These are phyloP conservation scores for Potamarius usumacintae DNA, from an alignment of 2,113 vertebrate species.

Conservation along the genomic window DNA sequence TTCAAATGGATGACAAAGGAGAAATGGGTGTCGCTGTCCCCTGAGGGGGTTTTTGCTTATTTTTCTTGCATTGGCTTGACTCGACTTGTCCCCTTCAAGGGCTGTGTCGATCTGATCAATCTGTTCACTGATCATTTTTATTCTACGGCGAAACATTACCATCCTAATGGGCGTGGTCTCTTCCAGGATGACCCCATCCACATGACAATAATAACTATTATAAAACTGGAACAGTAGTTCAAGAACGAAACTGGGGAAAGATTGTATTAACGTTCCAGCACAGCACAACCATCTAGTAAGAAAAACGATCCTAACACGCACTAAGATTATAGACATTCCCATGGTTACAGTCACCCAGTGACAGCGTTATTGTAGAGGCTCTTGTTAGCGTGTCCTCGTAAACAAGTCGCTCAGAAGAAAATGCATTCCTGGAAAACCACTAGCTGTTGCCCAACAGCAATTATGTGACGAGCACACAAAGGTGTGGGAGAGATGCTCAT, in stretches of 20 bases:
- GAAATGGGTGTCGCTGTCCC: too few relatives aligned
- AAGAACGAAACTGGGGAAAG: neutral
- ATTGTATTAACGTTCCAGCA: neutral
- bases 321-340: constrained; percentile 1
- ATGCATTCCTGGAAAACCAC: constrained; percentile 39
- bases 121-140: too few relatives aligned
- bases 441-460: constrained; percentile 20
- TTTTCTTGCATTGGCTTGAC: neutral
- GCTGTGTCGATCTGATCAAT: neutral
- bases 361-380: neutral
- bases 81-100: neutral
- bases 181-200: neutral
- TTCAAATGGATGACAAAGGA: too few relatives aligned
- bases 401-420: neutral
- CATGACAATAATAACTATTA: neutral
- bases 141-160: neutral
- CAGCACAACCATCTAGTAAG: neutral
- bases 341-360: constrained; percentile 38
- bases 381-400: constrained; percentile 3
- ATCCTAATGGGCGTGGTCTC: neutral
- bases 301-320: neutral
- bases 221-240: neutral
- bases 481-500: neutral
- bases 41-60: too few relatives aligned
- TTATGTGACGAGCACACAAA: constrained; percentile 16